A percentile compares a stretch with the other conserved stretches of the same genome.
phyloP scores from a whole-genome alignment of 1,140 invertebrate genomes.

The Spodoptera litura region DNA sequence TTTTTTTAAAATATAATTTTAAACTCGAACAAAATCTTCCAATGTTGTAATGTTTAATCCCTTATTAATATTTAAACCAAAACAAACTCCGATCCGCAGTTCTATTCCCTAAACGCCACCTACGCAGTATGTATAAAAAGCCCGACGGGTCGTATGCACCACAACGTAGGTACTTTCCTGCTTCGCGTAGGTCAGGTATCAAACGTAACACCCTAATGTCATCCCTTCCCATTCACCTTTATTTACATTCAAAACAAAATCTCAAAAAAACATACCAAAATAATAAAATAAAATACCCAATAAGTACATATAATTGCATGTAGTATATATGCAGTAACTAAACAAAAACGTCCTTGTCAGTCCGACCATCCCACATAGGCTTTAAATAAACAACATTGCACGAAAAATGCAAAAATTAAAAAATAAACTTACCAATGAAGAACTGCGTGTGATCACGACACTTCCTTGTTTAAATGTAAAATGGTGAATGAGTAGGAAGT shows the following conservation, averaged over 20 bases:
- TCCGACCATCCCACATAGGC: not conserved
- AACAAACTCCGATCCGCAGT: too few species aligned
- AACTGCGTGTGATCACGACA: not conserved
- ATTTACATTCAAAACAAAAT: not conserved
- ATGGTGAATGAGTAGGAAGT: slow-evolving; percentile 62
- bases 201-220: slow-evolving; percentile 24
- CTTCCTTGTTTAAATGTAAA: slow-evolving; percentile 12
- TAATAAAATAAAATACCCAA: not conserved
- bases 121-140: slow-evolving; percentile 12
- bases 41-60: not conserved
- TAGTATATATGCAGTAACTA: slow-evolving; percentile 14
- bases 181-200: slow-evolving; percentile 36
- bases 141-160: not conserved
- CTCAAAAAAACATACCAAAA: not conserved
- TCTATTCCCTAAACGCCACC: not conserved
- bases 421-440: slow-evolving; percentile 44
- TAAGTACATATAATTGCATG: not conserved
- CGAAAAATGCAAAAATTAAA: not conserved
- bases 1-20: too few species aligned
- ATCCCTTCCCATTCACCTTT: slow-evolving; percentile 7
- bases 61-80: too few species aligned
- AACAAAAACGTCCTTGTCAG: slow-evolving; percentile 64
- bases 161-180: not conserved
- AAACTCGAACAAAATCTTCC: too few species aligned
- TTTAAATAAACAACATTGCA: slow-evolving; percentile 21